Evolutionary conservation across 2,797 vertebrate genomes (phyloP).

Genomic region (Erethizon dorsatum): DNA sequence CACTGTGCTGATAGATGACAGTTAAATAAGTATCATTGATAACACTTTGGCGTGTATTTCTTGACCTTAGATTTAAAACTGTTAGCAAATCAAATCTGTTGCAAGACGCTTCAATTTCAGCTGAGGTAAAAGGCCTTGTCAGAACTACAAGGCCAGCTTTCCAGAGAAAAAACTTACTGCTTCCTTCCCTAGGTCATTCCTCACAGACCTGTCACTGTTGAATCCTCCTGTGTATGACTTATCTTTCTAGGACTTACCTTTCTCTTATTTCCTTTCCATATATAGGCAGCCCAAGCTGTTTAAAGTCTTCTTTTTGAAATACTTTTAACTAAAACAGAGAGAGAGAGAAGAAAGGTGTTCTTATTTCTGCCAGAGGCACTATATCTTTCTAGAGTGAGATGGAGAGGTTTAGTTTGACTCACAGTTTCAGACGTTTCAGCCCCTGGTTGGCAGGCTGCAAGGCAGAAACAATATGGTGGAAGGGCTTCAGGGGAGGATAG

Average conservation of each 20-base stretch:
- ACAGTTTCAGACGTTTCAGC: background rate
- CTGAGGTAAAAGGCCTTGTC: background rate
- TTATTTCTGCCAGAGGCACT: background rate
- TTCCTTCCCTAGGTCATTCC: background rate
- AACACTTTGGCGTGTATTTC: background rate
- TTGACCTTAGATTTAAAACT: conserved; percentile 32
- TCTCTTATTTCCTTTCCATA: background rate
- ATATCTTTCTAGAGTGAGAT: background rate
- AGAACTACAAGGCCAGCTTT: background rate
- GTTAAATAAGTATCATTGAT: background rate
- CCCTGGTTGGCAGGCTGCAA: background rate
- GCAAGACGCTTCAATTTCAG: background rate
- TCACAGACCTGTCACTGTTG: background rate
- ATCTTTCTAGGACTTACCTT: background rate
- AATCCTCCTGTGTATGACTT: background rate
- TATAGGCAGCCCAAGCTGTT: background rate
- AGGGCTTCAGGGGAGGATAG: background rate
- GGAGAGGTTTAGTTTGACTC: background rate
- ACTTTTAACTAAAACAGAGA: background rate
- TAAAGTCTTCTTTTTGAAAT: background rate
- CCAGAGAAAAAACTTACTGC: background rate
- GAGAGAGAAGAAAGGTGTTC: background rate
- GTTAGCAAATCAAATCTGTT: background rate
- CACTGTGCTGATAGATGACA: background rate
- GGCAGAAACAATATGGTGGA: background rate